Evolutionary conservation across 1,140 invertebrate species (phyloP).

Genomic region (Conus betulinus): DNA sequence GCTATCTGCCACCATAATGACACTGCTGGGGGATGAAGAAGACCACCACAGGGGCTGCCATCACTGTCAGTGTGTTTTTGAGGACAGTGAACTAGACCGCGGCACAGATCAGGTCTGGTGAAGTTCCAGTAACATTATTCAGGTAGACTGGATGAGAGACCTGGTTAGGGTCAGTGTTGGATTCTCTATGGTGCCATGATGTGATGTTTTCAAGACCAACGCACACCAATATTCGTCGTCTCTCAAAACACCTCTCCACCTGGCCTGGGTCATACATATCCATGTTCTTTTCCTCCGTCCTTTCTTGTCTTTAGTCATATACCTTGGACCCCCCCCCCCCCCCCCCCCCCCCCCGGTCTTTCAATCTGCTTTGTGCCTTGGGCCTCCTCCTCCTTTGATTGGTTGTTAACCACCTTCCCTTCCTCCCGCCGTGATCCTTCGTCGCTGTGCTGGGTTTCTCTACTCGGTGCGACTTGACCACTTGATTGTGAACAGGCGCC

Average conservation of each 20-base stretch:
- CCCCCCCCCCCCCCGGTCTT: background rate
- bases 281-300: slow-evolving; percentile 12
- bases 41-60: too few relatives aligned
- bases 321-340: background rate
- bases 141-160: too few relatives aligned
- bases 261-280: background rate
- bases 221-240: background rate
- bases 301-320: background rate
- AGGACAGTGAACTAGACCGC: too few relatives aligned
- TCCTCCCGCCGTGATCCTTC: background rate
- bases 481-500: background rate
- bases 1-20: too few relatives aligned
- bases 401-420: background rate
- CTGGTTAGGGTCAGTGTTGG: background rate
- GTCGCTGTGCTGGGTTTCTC: too few relatives aligned
- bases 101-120: too few relatives aligned
- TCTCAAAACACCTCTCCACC: background rate
- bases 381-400: background rate
- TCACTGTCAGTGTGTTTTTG: too few relatives aligned
- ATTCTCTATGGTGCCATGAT: background rate
- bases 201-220: background rate
- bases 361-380: slow-evolving; percentile 9
- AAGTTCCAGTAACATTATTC: too few relatives aligned
- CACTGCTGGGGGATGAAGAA: too few relatives aligned
- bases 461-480: too few relatives aligned